phyloP scores from a whole-genome alignment of 2,888 invertebrate species.

The Ceriagrion tenellum region DNA sequence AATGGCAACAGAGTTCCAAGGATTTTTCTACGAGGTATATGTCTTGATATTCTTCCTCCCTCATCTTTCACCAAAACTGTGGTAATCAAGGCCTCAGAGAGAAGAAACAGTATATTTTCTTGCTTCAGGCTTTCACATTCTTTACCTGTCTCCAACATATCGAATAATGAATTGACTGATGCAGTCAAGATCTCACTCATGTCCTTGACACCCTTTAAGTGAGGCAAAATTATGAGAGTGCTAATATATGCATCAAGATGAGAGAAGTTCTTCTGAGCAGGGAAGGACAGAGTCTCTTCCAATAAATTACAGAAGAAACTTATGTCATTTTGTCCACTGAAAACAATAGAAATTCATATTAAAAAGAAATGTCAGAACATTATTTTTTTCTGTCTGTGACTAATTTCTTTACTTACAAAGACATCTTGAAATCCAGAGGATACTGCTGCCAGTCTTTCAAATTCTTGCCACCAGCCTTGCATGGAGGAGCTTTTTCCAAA shows the following conservation, averaged over 20 bases:
- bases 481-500: slow-evolving; percentile 83
- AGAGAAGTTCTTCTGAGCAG: slow-evolving; percentile 76
- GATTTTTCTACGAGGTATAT: slow-evolving; percentile 78
- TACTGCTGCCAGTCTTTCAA: slow-evolving; percentile 84
- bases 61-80: slow-evolving; percentile 80
- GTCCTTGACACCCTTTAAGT: slow-evolving; percentile 78
- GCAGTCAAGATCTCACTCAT: slow-evolving; percentile 70
- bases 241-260: slow-evolving; percentile 78
- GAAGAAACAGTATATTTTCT: slow-evolving; percentile 77
- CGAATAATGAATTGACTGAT: slow-evolving; percentile 21
- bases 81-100: slow-evolving; percentile 81
- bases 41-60: slow-evolving; percentile 77
- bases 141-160: background rate
- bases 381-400: background rate
- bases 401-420: slow-evolving; percentile 70
- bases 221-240: slow-evolving; percentile 81
- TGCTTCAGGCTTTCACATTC: background rate
- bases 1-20: slow-evolving; percentile 78
- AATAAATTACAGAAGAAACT: slow-evolving; percentile 19
- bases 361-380: background rate
- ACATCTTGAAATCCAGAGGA: slow-evolving; percentile 81
- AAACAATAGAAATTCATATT: background rate
- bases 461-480: slow-evolving; percentile 82
- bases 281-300: slow-evolving; percentile 75
- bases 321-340: background rate